Evolutionary conservation across 2,888 invertebrate genomes (phyloP), one percentile per base, ranked within the genome.

Genomic region (Seira ritae): DNA sequence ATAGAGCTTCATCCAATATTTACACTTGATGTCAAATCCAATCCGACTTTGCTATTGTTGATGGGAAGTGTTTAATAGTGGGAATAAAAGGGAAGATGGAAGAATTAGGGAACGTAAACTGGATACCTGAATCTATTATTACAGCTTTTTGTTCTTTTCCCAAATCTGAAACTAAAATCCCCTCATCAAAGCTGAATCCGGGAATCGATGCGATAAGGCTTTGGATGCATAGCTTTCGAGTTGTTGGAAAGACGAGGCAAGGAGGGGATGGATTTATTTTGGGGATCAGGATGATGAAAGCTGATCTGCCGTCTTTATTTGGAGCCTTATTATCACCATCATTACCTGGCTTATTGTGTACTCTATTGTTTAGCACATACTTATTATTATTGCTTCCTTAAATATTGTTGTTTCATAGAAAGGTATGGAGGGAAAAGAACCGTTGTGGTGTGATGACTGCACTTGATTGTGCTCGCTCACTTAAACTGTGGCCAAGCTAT

Each of bases 21-120:
- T 78, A 78, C 70, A 71, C 78, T 71, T 71, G 37, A 69, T 62
- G 77, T 77, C 77, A 69, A 69, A 77, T 77, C 55, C 23, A 37
- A 77, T 77, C 23, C 77, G 62, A 77, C 77, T 77, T 60, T 68
- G 31, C 55, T 3, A 31, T 70, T 70, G 69, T 31, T 70, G 77
- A 77, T 71, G 71, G 10, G 24, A 60, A 71, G n/a, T n/a, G n/a
- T n/a, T n/a, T n/a, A n/a, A n/a, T n/a, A n/a, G n/a, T n/a, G n/a
- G n/a, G n/a, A 60, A 71, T 23, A 60, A 71, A 55, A 69, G 69
- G 31, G 50, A 46, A 20, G n/a, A 19, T 20, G 50, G n/a, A n/a
- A n/a, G n/a, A n/a, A n/a, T n/a, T n/a, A n/a, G n/a, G n/a, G n/a
- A n/a, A n/a, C n/a, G n/a, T n/a, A n/a, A n/a, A n/a, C n/a, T n/a